Conservation (phyloP, 2,113 vertebrate genomes). For the Antechinus flavipes region DNA sequence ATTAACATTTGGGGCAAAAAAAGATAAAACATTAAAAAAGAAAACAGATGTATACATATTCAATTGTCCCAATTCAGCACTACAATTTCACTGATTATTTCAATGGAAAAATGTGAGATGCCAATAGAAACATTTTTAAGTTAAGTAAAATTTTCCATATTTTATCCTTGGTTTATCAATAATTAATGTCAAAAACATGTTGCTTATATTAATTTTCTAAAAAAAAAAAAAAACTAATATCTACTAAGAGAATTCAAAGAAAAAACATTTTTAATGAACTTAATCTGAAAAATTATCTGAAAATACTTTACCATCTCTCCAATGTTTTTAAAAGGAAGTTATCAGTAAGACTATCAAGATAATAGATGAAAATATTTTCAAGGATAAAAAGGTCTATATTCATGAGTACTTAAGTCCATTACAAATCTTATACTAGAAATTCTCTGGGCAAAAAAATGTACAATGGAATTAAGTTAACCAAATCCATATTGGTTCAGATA, state of each 20-base stretch:
- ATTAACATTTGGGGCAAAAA: neutral
- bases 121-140: neutral
- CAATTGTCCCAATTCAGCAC: neutral
- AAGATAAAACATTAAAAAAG: conserved; percentile 33
- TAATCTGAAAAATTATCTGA: neutral
- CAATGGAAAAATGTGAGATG: conserved; percentile 28
- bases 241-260: neutral
- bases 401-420: neutral
- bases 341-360: neutral
- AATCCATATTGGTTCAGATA: neutral
- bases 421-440: neutral
- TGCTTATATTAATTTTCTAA: neutral
- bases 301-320: neutral
- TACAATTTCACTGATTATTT: conserved; percentile 20
- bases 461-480: neutral
- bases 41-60: neutral
- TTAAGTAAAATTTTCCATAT: neutral
- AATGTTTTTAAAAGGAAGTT: neutral
- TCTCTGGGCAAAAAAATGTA: neutral
- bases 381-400: neutral
- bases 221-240: neutral
- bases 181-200: neutral
- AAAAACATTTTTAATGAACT: neutral
- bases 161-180: conserved; percentile 37
- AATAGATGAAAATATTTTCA: neutral